A percentile compares a stretch with the other conserved stretches of the same genome.
These are phyloP conservation scores for Mythimna vitellina DNA, from an alignment of 2,888 invertebrate species.

Conservation along the genomic window DNA sequence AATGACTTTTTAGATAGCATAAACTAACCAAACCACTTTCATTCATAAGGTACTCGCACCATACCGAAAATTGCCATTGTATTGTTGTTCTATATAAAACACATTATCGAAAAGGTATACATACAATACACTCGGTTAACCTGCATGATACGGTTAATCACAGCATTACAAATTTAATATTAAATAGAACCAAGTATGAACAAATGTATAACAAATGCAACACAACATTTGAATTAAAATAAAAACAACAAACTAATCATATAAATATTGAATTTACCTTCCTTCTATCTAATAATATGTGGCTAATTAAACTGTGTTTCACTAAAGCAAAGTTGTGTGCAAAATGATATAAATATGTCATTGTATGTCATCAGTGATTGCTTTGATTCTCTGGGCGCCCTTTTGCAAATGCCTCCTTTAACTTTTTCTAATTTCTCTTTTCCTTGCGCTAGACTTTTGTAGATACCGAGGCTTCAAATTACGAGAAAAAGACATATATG, in stretches of 20 bases:
- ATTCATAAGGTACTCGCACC: neutral
- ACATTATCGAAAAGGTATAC: slow-evolving; percentile 22
- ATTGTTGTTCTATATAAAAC: slow-evolving; percentile 14
- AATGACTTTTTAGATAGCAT: neutral
- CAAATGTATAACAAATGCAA: neutral
- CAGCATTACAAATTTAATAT: slow-evolving; percentile 17
- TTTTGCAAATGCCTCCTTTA: neutral
- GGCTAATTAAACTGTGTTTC: neutral
- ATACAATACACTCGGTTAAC: slow-evolving; percentile 6
- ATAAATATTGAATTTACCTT: neutral
- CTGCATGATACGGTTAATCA: neutral
- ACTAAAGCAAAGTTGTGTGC: neutral
- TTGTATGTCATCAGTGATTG: neutral
- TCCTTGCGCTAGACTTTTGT: too few relatives aligned
- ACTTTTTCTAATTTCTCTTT: neutral
- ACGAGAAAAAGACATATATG: too few relatives aligned
- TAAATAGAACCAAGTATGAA: neutral
- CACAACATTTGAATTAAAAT: neutral
- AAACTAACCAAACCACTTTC: neutral
- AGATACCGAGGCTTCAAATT: too few relatives aligned
- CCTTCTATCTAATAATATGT: too few relatives aligned
- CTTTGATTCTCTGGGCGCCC: neutral
- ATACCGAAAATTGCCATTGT: neutral
- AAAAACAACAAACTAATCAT: neutral
- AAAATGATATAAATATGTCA: neutral